phyloP scores from a whole-genome alignment of 2,113 vertebrate species.

The Hippolais icterina region DNA sequence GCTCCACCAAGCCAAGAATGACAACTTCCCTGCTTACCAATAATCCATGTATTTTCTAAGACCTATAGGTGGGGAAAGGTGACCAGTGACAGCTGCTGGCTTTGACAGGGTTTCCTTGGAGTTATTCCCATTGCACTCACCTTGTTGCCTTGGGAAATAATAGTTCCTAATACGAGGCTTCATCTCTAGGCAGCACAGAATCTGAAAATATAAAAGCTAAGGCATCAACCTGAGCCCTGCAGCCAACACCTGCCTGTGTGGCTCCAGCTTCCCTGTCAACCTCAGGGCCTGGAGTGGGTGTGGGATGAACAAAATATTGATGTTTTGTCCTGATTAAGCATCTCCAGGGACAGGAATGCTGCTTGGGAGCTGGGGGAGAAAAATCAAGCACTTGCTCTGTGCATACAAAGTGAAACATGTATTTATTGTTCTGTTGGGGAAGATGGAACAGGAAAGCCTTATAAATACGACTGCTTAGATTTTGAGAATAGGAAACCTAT shows the following conservation, averaged over 20 bases:
- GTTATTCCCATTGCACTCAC: not conserved
- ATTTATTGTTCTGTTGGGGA: not conserved
- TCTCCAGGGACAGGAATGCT: not conserved
- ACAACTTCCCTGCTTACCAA: not conserved
- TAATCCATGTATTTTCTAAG: not conserved
- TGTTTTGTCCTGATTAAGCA: not conserved
- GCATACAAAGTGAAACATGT: accelerated
- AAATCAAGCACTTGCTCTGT: not conserved
- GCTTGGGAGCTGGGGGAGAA: not conserved
- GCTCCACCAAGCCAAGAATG: not conserved
- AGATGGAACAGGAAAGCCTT: too few relatives aligned
- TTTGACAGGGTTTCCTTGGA: not conserved
- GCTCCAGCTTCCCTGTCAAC: not conserved
- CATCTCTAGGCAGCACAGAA: too few relatives aligned
- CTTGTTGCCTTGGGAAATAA: too few relatives aligned
- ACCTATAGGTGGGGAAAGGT: not conserved
- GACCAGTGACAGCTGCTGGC: not conserved
- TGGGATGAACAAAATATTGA: accelerated
- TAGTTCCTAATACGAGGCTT: too few relatives aligned
- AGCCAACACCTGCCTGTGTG: not conserved
- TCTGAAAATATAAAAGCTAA: too few relatives aligned
- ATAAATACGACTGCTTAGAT: too few relatives aligned
- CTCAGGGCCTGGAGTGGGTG: not conserved
- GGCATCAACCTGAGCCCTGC: not conserved
- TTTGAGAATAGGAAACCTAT: too few relatives aligned